phyloP scores from a whole-genome alignment of 2,888 invertebrate genomes.

The Apocheima hispidaria region DNA sequence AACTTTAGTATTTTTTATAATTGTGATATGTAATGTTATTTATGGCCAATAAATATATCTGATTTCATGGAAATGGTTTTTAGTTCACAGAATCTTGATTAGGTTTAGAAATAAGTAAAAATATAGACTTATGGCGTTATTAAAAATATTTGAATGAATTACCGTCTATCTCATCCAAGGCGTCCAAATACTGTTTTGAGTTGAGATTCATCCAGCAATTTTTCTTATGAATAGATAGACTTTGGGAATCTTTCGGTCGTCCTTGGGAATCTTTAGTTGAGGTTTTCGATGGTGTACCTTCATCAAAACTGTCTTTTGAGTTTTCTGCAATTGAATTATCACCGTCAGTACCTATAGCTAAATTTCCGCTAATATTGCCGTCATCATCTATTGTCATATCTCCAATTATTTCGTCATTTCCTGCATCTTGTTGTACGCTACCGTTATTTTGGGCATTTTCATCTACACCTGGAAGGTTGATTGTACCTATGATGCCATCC shows the following conservation, averaged over 20 bases:
- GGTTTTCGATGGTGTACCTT: neutral
- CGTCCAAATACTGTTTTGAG: conserved; percentile 47
- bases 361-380: neutral
- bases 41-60: too few species aligned
- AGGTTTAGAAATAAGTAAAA: too few species aligned
- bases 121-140: neutral
- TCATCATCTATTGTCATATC: neutral
- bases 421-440: neutral
- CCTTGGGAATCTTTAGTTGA: neutral
- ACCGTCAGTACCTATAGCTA: conserved; percentile 10
- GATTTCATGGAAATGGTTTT: too few species aligned
- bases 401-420: neutral
- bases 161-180: conserved; percentile 63
- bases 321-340: neutral
- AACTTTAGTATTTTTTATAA: too few species aligned
- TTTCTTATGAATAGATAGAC: neutral
- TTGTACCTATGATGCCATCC: neutral
- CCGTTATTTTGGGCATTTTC: neutral
- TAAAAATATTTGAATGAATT: conserved; percentile 12
- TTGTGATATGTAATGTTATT: too few species aligned
- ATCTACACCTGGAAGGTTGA: neutral
- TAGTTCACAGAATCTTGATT: too few species aligned
- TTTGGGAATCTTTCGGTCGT: neutral
- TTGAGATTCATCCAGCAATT: conserved; percentile 62
- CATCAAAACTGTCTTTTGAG: neutral